Percentiles rank a stretch among this genome's conserved stretches.
These are phyloP conservation scores for Capromys pilorides DNA, from an alignment of 2,797 vertebrate genomes.

Conservation along the genomic window DNA sequence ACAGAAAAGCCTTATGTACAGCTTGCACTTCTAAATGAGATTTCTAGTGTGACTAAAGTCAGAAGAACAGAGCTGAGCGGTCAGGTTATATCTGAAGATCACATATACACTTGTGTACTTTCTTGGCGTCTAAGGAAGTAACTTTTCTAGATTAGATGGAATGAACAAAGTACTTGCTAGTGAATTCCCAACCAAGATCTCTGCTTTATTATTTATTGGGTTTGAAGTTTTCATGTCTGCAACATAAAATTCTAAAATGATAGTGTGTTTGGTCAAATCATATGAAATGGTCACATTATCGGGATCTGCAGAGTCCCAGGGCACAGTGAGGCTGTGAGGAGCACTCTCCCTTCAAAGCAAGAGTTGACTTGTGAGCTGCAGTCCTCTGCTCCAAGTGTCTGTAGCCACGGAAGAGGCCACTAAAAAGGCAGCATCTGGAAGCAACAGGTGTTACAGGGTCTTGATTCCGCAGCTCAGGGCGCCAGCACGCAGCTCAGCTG, in stretches of 20 bases:
- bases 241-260: not conserved
- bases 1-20: not conserved
- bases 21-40: not conserved
- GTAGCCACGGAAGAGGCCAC: fast-evolving
- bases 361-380: fast-evolving
- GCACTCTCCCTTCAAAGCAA: not conserved
- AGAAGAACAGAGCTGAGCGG: not conserved
- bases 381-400: not conserved
- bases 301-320: not conserved
- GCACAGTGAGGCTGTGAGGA: not conserved
- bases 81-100: not conserved
- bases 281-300: not conserved
- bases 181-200: no score
- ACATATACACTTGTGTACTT: not conserved
- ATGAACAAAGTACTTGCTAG: not conserved
- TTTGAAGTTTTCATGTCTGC: not conserved
- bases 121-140: not conserved
- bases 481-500: not conserved
- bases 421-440: not conserved
- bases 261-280: not conserved
- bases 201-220: not conserved
- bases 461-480: not conserved
- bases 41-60: not conserved
- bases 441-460: no score
- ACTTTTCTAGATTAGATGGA: not conserved